Evolutionary conservation across 2,113 vertebrate genomes (phyloP), one percentile per base, ranked within the genome.

Genomic region (Elachura formosa): DNA sequence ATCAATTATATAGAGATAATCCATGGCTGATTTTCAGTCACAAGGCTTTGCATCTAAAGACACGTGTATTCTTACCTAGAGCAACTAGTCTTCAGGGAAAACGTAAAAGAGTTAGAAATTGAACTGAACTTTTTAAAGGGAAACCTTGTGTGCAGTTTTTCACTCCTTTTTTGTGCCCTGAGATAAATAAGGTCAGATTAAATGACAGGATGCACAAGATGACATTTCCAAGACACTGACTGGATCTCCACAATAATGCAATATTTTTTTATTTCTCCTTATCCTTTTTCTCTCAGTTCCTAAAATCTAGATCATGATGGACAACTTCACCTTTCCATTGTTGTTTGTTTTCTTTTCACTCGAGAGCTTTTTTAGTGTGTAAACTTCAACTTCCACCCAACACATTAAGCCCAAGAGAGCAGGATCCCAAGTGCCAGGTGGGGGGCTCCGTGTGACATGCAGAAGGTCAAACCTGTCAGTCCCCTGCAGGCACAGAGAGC

Each of bases 1-100:
- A 90, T 73, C 91, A 94, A 71, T 96, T 96, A 72, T 40, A 25
- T 24, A 52, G 33, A 83, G 59, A 66, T 79, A 89, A 95, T 67
- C 88, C 69, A 84, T 19, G 36, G 34, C 73, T 95, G 87, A 94
- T 94, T 88, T 91, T 92, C 75, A 85, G 76, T 87, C 91, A 95
- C 72, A 91, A 63, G 76, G 36, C 68, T 52, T 64, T 89, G 84
- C 43, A 38, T 95, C 71, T 87, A 59, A 94, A 43, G 40, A 74
- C n/a, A 73, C 43, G 29, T 63, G 46, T 66, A 48, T 77, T 82
- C 81, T 95, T 58, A 81, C 93, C 91, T 91, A 71, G 51, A 87
- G 84, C 89, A 89, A 73, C 68, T 43, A 59, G 34, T 86, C 82
- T 77, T 84, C 18, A 40, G 74, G 54, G 66, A 49, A 66, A 68